A percentile compares a stretch with the other conserved stretches of the same genome.
Conservation (phyloP, 2,797 vertebrate genomes). For the Mallotus villosus region DNA sequence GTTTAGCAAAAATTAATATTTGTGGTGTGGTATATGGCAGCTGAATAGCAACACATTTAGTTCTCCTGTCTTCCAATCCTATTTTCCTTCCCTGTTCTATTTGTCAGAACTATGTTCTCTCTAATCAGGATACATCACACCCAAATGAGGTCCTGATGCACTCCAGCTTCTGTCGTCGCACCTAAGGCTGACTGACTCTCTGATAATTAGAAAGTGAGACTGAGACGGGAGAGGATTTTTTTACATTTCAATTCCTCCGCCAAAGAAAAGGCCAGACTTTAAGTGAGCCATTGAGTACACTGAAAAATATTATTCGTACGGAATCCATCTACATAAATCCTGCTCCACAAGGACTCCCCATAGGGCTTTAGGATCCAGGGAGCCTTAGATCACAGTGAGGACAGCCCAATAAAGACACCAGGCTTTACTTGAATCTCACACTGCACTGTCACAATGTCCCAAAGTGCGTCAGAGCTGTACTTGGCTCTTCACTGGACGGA, state of each 20-base stretch:
- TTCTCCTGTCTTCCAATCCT: no score
- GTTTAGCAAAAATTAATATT: no score
- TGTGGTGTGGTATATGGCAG: no score
- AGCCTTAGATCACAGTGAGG: slow-evolving; percentile 44
- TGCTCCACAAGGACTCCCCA: slow-evolving; percentile 44
- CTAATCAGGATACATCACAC: background rate
- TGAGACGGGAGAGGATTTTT: slow-evolving; percentile 27
- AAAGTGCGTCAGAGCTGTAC: background rate
- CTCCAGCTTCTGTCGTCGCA: background rate
- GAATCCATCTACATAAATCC: slow-evolving; percentile 48
- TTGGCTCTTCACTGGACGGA: background rate
- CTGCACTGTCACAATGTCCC: slow-evolving; percentile 21
- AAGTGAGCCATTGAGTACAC: slow-evolving; percentile 34
- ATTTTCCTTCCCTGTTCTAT: no score
- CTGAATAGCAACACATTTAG: no score
- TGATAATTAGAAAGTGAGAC: slow-evolving; percentile 54
- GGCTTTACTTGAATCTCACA: slow-evolving; percentile 19
- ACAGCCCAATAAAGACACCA: slow-evolving; percentile 18
- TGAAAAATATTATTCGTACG: slow-evolving; percentile 51
- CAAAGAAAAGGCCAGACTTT: slow-evolving; percentile 35
- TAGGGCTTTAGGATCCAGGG: slow-evolving; percentile 25
- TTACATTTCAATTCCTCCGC: slow-evolving; percentile 30
- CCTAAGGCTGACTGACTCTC: background rate
- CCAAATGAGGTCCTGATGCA: background rate
- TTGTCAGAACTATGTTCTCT: background rate